Evolutionary conservation across 1,140 invertebrate genomes (phyloP).

Genomic region (Drosophila sucinea): DNA sequence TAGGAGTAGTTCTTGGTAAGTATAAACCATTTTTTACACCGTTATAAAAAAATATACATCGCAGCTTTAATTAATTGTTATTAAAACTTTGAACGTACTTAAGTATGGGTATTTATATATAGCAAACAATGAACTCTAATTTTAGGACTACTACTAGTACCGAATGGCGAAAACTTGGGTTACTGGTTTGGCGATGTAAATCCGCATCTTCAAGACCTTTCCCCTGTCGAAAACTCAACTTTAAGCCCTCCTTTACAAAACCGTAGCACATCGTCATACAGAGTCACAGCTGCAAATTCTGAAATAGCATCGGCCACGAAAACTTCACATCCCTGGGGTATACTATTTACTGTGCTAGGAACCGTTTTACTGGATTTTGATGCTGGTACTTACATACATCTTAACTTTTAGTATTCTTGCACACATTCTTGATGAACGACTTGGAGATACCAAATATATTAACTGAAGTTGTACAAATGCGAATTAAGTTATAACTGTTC

Average conservation of each 20-base stretch:
- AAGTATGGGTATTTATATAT: too few relatives aligned
- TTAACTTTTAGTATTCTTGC: too few relatives aligned
- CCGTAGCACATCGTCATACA: conserved; percentile 79
- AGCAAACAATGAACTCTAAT: conserved; percentile 11
- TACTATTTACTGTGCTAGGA: conserved; percentile 96
- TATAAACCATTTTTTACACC: neutral
- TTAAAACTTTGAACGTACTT: too few relatives aligned
- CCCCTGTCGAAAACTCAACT: conserved; percentile 57
- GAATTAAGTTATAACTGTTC: too few relatives aligned
- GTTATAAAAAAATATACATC: too few relatives aligned
- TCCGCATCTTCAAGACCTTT: conserved; percentile 64
- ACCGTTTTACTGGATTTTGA: conserved; percentile 97
- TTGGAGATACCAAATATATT: too few relatives aligned
- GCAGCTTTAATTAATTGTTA: conserved; percentile 43
- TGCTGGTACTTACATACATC: conserved; percentile 84
- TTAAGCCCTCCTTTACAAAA: conserved; percentile 64
- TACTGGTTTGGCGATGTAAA: conserved; percentile 89
- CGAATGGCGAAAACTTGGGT: conserved; percentile 94
- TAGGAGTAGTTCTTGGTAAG: conserved; percentile 94
- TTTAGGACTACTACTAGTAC: conserved; percentile 92
- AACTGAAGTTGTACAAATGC: too few relatives aligned
- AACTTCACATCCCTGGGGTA: conserved; percentile 91
- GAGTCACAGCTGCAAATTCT: conserved; percentile 78
- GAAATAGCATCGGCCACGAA: conserved; percentile 41
- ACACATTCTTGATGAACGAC: too few relatives aligned